Conservation (phyloP, 2,113 vertebrate species). For the Pogona vitticeps region DNA sequence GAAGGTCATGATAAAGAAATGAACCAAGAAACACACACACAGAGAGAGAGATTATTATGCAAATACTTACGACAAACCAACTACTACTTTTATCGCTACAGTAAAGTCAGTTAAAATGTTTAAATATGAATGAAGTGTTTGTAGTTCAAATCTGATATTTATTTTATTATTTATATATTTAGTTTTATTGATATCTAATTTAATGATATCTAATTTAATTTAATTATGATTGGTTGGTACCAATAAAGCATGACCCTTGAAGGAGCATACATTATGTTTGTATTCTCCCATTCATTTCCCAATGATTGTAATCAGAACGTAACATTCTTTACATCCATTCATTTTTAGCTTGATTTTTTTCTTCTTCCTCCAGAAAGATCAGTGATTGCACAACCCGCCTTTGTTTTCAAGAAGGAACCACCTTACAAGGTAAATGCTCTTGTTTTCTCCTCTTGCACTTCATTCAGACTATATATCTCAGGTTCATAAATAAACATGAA, state of each 20-base stretch:
- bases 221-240: background rate
- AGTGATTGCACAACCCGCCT: conserved; percentile 76
- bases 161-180: no score
- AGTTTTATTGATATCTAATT: background rate
- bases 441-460: background rate
- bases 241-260: background rate
- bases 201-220: background rate
- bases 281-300: background rate
- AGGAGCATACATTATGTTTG: background rate
- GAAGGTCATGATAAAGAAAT: background rate
- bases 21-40: background rate
- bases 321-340: background rate
- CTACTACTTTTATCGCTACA: background rate
- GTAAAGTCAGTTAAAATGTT: background rate
- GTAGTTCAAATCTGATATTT: no score
- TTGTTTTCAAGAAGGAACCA: conserved; percentile 74
- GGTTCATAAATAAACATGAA: background rate
- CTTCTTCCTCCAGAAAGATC: conserved; percentile 72
- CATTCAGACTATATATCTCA: background rate
- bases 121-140: background rate
- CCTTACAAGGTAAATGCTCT: conserved; percentile 77
- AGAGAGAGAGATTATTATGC: background rate
- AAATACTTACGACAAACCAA: background rate
- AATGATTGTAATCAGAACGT: no score
- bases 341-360: background rate